Base-by-base conservation (phyloP, 2,113 vertebrate species). In the Sterrhoptilus dennistouni region DNA sequence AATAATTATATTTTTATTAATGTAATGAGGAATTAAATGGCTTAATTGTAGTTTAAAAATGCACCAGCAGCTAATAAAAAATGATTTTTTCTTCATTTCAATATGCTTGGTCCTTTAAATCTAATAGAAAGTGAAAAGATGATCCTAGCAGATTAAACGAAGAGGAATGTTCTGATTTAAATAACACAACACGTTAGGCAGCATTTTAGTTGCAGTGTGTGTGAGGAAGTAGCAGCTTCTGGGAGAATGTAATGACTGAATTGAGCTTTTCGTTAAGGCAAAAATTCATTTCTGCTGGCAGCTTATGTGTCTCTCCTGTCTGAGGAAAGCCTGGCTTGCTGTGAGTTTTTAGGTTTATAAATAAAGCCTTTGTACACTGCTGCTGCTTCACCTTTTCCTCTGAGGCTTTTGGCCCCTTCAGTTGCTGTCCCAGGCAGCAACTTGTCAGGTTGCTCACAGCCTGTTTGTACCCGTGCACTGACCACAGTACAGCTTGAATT, bases 401-500 rank as follows among this genome's bases (percentile, higher is more conserved):
- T 25, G 78, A 70, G 36, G 29, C 6, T 13, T 70, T 71, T 83
- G 1, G 2, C 33, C 24, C 31, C 31, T 78, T 9, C 2, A 3
- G 3, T 0, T 1, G 68, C 72, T 0, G 0, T 5, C 31, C 72
- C 0, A 0, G 27, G n/a, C 75, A 72, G 69, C 36, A 49, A 4
- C 24, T 3, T 3, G 2, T 38, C n/a, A 20, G 25, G 25, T 29
- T 85, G 20, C 29, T 57, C 8, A 4, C 27, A 64, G 35, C 28
- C n/a, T 25, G 4, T 45, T 82, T 7, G 12, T 31, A 1, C 25
- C 18, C 44, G 9, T 54, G 27, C 63, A 56, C 71, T 6, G 1
- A 31, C 28, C 17, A 21, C 13, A 21, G 1, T 22, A 20, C 31
- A 53, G 22, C 36, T 85, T 24, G 35, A 75, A 22, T 72, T 52